phyloP scores from a whole-genome alignment of 1,140 invertebrate genomes.

The Achroia grisella region DNA sequence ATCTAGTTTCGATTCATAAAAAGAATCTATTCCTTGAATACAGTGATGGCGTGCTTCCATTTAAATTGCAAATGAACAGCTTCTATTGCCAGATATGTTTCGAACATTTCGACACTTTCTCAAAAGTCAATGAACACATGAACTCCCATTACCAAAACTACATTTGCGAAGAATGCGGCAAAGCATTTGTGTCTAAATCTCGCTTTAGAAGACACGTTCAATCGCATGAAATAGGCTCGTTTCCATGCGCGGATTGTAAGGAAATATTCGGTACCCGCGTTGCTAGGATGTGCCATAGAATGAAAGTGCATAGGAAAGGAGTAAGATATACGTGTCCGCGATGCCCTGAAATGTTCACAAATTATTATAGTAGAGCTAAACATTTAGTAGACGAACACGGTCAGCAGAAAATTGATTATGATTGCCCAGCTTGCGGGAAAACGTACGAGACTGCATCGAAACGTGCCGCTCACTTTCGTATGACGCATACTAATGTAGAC shows the following conservation, averaged over 20 bases:
- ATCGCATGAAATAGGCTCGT: constrained; percentile 72
- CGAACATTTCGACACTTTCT: constrained; percentile 31
- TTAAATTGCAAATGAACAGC: constrained; percentile 38
- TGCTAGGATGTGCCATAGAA: constrained; percentile 42
- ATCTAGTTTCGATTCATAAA: constrained; percentile 30
- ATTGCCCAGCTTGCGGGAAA: constrained; percentile 35
- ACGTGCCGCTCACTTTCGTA: constrained; percentile 29
- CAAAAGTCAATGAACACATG: constrained; percentile 62
- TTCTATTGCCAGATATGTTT: constrained; percentile 50
- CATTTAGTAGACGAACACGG: constrained; percentile 50
- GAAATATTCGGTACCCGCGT: constrained; percentile 76
- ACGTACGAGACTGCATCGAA: constrained; percentile 46
- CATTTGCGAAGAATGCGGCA: constrained; percentile 78
- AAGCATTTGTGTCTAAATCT: constrained; percentile 75
- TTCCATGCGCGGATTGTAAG: constrained; percentile 85
- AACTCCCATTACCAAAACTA: constrained; percentile 72
- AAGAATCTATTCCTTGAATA: constrained; percentile 32
- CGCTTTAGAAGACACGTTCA: constrained; percentile 74
- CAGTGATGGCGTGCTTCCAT: constrained; percentile 56
- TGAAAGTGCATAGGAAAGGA: constrained; percentile 43
- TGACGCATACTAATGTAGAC: constrained; percentile 25
- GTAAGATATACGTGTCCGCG: constrained; percentile 57
- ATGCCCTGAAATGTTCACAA: constrained; percentile 51
- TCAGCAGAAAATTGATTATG: constrained; percentile 31
- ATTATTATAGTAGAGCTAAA: constrained; percentile 45